Conservation (phyloP, 2,113 vertebrate species). For the Piaya cayana region DNA sequence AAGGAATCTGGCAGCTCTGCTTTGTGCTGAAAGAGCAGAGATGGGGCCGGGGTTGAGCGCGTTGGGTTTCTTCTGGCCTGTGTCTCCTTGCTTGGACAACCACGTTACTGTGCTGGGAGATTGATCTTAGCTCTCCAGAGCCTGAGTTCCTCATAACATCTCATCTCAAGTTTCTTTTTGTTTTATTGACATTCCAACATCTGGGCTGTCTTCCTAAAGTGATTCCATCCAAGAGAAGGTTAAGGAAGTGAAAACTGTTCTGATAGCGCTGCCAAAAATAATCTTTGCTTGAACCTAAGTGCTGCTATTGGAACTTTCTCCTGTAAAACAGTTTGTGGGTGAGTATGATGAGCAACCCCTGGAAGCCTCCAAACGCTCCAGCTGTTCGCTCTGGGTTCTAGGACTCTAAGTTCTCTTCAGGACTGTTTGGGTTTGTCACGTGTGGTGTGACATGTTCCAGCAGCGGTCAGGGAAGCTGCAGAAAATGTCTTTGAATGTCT, state of each 20-base stretch:
- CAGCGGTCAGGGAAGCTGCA: neutral
- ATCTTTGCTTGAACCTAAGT: neutral
- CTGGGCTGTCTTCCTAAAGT: neutral
- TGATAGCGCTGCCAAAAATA: constrained; percentile 38
- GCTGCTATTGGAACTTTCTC: rapidly evolving
- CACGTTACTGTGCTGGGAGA: neutral
- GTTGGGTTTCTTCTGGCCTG: neutral
- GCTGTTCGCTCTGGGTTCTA: neutral
- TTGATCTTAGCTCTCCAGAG: neutral
- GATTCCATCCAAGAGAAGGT: constrained; percentile 5
- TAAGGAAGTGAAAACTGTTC: constrained; percentile 2
- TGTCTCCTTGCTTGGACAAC: neutral
- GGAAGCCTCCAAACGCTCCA: neutral
- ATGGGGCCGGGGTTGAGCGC: rapidly evolving
- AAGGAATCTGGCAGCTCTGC: neutral
- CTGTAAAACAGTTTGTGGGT: neutral
- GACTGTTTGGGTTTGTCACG: neutral
- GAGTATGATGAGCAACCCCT: neutral
- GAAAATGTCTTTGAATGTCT: neutral
- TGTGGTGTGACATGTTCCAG: neutral
- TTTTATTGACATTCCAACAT: constrained; percentile 1
- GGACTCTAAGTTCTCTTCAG: neutral
- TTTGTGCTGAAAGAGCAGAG: neutral
- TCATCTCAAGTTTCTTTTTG: neutral
- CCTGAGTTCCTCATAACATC: neutral